Percentiles rank a stretch among this genome's conserved stretches.
Evolutionary conservation across 2,113 vertebrate genomes (phyloP).

Genomic region (Brachyhypopomus gauderio): DNA sequence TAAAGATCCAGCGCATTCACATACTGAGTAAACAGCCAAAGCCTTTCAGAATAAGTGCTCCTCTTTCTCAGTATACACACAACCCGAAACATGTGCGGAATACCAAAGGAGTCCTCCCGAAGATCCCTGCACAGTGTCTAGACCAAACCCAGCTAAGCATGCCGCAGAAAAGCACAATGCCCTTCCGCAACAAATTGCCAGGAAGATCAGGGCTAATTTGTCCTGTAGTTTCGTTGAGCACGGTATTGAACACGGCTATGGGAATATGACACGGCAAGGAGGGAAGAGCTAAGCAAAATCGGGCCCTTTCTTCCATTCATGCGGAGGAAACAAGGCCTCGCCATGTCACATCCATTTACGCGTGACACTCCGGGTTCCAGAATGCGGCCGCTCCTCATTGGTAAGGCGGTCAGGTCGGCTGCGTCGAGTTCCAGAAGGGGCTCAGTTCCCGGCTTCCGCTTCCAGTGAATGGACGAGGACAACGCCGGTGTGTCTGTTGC

Average conservation of each 20-base stretch:
- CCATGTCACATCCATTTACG: slow-evolving; percentile 74
- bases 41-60: slow-evolving; percentile 13
- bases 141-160: neutral
- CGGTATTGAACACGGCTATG: slow-evolving; percentile 37
- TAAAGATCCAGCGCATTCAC: neutral
- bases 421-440: slow-evolving; percentile 68
- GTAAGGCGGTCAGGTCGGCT: slow-evolving; percentile 78
- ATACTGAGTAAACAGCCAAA: neutral
- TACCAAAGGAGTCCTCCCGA: neutral
- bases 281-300: slow-evolving; percentile 50
- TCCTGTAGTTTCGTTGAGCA: slow-evolving; percentile 20
- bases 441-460: slow-evolving; percentile 70
- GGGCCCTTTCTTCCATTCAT: slow-evolving; percentile 53
- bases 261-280: slow-evolving; percentile 40
- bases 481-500: slow-evolving; percentile 77
- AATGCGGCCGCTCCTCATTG: slow-evolving; percentile 73
- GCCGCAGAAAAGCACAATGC: slow-evolving; percentile 17
- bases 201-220: slow-evolving; percentile 8
- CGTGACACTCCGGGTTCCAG: slow-evolving; percentile 64
- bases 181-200: slow-evolving; percentile 10
- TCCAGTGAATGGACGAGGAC: slow-evolving; percentile 70
- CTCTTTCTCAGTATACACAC: slow-evolving; percentile 10
- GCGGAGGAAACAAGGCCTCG: slow-evolving; percentile 62
- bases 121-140: neutral
- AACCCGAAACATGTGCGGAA: slow-evolving; percentile 18